phyloP scores from a whole-genome alignment of 1,140 invertebrate species.

The Bombus polaris region DNA sequence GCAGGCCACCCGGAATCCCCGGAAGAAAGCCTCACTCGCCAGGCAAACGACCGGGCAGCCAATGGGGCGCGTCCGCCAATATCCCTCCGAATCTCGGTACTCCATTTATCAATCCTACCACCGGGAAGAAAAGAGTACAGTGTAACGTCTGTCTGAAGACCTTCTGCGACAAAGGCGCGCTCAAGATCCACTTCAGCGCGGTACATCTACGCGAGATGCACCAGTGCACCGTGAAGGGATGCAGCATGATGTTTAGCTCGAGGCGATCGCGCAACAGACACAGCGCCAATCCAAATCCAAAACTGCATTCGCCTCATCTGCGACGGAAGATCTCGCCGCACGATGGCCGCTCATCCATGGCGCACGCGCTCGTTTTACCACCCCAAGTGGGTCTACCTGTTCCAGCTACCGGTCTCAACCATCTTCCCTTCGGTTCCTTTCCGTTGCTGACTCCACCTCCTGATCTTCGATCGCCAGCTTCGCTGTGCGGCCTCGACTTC shows the following conservation, averaged over 20 bases:
- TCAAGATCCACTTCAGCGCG: constrained; percentile 99
- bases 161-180: constrained; percentile 99
- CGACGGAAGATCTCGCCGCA: constrained; percentile 96
- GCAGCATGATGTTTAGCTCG: constrained; percentile 99
- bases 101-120: constrained; percentile 94
- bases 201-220: constrained; percentile 99
- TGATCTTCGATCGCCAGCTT: constrained; percentile 86
- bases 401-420: constrained; percentile 85
- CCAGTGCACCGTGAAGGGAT: constrained; percentile 98
- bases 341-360: constrained; percentile 93
- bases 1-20: constrained; percentile 82
- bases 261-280: constrained; percentile 97
- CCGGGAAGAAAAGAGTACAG: constrained; percentile 97
- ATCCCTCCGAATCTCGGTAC: constrained; percentile 94
- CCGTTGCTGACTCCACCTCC: constrained; percentile 89
- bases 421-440: constrained; percentile 89
- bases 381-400: constrained; percentile 87
- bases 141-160: constrained; percentile 99
- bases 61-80: constrained; percentile 90
- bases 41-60: constrained; percentile 87
- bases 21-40: constrained; percentile 92
- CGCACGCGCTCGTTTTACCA: constrained; percentile 90
- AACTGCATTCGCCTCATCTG: constrained; percentile 97
- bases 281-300: constrained; percentile 99
- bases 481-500: constrained; percentile 86